phyloP scores from a whole-genome alignment of 2,113 vertebrate genomes.

The Sisor rabdophorus region DNA sequence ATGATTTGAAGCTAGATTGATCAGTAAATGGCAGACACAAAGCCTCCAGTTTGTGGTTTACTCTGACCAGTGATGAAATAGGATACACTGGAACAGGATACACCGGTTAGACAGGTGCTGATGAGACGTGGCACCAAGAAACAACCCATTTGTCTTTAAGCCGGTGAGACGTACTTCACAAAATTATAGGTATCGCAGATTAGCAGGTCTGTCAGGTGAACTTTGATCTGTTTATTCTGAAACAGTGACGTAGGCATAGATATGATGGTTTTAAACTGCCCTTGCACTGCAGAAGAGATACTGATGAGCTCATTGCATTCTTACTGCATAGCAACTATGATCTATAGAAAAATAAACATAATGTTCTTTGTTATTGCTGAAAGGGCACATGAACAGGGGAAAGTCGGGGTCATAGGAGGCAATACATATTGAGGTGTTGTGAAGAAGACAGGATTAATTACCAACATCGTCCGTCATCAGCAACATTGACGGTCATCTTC shows the following conservation, averaged over 20 bases:
- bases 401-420: slow-evolving; percentile 29
- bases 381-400: slow-evolving; percentile 29
- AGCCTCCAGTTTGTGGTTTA: neutral
- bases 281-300: slow-evolving; percentile 10
- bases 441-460: slow-evolving; percentile 61
- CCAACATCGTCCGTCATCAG: slow-evolving; percentile 35
- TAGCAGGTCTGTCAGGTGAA: neutral
- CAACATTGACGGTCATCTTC: slow-evolving; percentile 36
- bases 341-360: slow-evolving; percentile 4
- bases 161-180: neutral
- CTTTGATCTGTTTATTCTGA: slow-evolving; percentile 14
- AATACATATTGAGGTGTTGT: slow-evolving; percentile 44
- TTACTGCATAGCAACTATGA: neutral
- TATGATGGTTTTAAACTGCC: slow-evolving; percentile 7
- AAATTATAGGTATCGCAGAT: slow-evolving; percentile 23
- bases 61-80: slow-evolving; percentile 13
- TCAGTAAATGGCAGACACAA: neutral
- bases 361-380: neutral
- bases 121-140: slow-evolving; percentile 11
- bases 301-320: neutral
- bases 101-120: slow-evolving; percentile 31
- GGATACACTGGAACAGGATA: slow-evolving; percentile 40
- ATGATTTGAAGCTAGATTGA: neutral
- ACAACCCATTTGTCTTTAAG: slow-evolving; percentile 9
- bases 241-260: slow-evolving; percentile 1